phyloP scores from a whole-genome alignment of 2,797 vertebrate genomes.

The Vultur gryphus region DNA sequence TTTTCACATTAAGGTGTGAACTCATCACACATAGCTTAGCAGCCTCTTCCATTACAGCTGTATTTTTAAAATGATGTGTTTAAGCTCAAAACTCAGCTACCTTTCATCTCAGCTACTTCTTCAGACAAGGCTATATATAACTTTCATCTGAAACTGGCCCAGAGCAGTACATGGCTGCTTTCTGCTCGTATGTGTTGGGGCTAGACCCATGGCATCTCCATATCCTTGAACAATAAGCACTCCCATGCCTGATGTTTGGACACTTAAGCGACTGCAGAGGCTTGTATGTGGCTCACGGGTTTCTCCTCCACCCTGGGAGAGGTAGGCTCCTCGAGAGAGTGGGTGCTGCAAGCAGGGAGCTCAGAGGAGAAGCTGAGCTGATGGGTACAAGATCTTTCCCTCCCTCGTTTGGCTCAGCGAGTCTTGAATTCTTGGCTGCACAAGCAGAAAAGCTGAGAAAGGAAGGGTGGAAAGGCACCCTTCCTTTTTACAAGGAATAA shows the following conservation, averaged over 20 bases:
- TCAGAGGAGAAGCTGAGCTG: not conserved
- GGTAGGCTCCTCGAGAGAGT: rapidly evolving
- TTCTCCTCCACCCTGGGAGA: not conserved
- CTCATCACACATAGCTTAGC: not conserved
- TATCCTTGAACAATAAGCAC: too few relatives aligned
- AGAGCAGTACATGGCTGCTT: not conserved
- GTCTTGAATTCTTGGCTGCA: not conserved
- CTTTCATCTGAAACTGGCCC: not conserved
- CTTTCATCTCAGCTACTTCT: not conserved
- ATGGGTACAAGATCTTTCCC: not conserved
- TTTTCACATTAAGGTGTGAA: not conserved
- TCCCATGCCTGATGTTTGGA: not conserved
- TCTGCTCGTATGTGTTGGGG: not conserved
- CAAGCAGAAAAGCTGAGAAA: not conserved
- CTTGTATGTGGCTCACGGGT: not conserved
- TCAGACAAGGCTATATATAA: not conserved
- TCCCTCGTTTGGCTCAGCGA: not conserved
- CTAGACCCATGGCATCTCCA: not conserved
- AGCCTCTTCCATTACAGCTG: not conserved
- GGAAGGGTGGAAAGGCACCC: not conserved
- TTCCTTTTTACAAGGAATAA: not conserved
- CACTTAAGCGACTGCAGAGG: not conserved
- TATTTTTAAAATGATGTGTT: rapidly evolving
- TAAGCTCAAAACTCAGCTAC: not conserved
- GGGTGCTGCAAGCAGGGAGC: not conserved